phyloP scores from a whole-genome alignment of 2,797 vertebrate genomes.

The Crax fasciolata region DNA sequence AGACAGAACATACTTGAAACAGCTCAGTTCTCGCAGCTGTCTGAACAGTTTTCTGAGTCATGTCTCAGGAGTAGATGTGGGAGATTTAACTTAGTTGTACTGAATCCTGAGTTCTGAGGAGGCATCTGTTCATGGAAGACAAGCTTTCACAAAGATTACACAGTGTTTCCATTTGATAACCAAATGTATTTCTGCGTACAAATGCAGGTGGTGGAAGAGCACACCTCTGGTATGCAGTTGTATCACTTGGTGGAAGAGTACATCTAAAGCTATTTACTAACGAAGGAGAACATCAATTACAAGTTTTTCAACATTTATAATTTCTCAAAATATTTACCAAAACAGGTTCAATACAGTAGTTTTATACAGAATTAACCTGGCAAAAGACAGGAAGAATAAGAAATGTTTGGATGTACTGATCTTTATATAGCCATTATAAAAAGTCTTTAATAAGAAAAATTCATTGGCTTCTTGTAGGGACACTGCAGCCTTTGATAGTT shows the following conservation, averaged over 20 bases:
- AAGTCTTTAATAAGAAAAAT: not conserved
- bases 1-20: conserved; percentile 26
- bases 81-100: not conserved
- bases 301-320: not conserved
- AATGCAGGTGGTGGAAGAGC: not conserved
- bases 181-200: not conserved
- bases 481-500: not conserved
- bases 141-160: not conserved
- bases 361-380: not conserved
- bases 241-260: not conserved
- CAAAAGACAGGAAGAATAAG: not conserved
- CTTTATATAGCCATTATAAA: not conserved
- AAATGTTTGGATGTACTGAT: not conserved
- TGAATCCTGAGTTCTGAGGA: not conserved
- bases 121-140: not conserved
- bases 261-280: not conserved
- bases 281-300: not conserved
- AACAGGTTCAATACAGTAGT: not conserved
- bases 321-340: not conserved
- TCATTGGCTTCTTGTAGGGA: not conserved
- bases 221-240: not conserved
- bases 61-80: not conserved
- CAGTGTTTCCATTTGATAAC: not conserved
- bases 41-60: conserved; percentile 3
- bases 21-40: not conserved